A percentile compares a stretch with the other conserved stretches of the same genome.
These are phyloP conservation scores for Ameiurus melas DNA, from an alignment of 2,113 vertebrate genomes.

Conservation along the genomic window DNA sequence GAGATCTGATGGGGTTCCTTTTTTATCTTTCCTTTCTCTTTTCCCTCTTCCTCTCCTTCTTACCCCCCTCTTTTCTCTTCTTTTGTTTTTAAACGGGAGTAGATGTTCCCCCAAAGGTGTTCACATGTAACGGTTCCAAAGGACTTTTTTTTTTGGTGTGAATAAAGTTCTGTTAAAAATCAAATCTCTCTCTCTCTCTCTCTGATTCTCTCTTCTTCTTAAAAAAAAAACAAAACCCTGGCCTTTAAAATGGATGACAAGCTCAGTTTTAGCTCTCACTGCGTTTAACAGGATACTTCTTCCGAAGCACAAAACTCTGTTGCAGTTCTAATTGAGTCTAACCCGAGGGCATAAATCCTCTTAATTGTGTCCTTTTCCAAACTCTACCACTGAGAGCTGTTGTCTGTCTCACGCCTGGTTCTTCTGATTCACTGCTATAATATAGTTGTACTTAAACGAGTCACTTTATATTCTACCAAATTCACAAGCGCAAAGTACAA, in stretches of 20 bases:
- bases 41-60: no score
- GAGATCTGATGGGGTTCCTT: no score
- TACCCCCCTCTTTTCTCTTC: no score
- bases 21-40: no score
- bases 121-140: no score
- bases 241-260: constrained; percentile 25
- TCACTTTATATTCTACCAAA: constrained; percentile 3
- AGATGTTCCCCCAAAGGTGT: no score
- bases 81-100: no score
- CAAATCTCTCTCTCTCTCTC: not conserved
- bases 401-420: constrained; percentile 2
- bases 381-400: constrained; percentile 2
- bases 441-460: constrained; percentile 12
- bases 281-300: constrained; percentile 21
- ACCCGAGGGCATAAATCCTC: constrained; percentile 37
- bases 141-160: no score
- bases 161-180: no score
- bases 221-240: not conserved
- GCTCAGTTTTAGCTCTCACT: not conserved
- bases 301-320: constrained; percentile 2
- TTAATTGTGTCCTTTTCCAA: constrained; percentile 41
- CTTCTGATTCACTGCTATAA: constrained; percentile 9
- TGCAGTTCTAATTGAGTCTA: constrained; percentile 10
- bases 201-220: not conserved
- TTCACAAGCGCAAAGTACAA: not conserved